phyloP scores from a whole-genome alignment of 2,113 vertebrate genomes.

The Channa argus region DNA sequence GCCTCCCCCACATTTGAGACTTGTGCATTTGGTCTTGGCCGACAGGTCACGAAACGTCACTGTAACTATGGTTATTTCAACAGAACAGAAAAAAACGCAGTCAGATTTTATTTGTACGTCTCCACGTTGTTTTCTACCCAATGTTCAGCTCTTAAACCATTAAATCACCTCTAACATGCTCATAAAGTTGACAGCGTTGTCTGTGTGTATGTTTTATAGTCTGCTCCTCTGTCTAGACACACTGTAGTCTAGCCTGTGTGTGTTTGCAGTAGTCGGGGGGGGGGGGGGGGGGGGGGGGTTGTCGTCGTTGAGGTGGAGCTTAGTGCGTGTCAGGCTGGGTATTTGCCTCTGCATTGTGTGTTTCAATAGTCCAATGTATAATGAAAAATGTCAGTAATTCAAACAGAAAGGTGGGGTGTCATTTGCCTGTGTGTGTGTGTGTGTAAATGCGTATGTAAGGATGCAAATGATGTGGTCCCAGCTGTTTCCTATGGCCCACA shows the following conservation, averaged over 20 bases:
- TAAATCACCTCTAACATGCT: conserved; percentile 7
- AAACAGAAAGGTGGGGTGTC: conserved; percentile 40
- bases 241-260: conserved; percentile 14
- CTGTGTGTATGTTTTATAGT: conserved; percentile 18
- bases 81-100: not conserved
- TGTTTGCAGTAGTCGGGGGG: not conserved
- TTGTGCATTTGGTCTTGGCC: not conserved
- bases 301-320: not conserved
- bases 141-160: conserved; percentile 5
- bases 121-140: conserved; percentile 8
- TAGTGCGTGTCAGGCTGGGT: not conserved
- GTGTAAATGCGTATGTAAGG: conserved; percentile 30
- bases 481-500: conserved; percentile 69
- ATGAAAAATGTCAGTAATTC: conserved; percentile 44
- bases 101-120: not conserved
- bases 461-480: conserved; percentile 69
- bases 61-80: too few species aligned
- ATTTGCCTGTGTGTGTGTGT: not conserved
- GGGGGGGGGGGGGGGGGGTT: not conserved
- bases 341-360: conserved; percentile 4
- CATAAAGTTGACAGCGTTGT: conserved; percentile 15
- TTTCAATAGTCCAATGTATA: conserved; percentile 47
- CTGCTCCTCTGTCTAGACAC: conserved; percentile 55
- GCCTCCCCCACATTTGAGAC: too few species aligned
- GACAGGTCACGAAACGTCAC: not conserved